Conservation (phyloP, 1,140 invertebrate species). For the Sinella curviseta region DNA sequence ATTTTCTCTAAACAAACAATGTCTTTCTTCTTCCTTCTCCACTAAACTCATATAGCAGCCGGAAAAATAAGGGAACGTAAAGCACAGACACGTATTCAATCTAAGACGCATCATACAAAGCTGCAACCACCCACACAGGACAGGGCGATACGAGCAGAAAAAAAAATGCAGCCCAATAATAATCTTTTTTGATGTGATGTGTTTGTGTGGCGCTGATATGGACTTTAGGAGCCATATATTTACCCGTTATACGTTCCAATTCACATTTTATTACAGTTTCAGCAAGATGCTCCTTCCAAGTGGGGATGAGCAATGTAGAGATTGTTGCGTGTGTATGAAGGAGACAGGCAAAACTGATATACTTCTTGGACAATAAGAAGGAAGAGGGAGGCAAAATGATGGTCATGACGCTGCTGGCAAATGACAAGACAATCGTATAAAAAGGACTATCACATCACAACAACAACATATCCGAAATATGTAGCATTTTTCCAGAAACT, state of each 20-base stretch:
- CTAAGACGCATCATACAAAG: neutral
- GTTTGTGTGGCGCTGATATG: neutral
- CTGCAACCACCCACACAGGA: neutral
- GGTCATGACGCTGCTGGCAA: too few relatives aligned
- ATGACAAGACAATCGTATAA: constrained; percentile 5
- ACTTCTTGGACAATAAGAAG: too few relatives aligned
- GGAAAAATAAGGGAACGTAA: neutral
- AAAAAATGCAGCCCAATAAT: neutral
- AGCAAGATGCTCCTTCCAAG: too few relatives aligned
- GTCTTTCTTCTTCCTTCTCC: neutral
- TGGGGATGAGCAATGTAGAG: neutral
- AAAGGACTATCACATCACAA: neutral
- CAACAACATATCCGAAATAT: too few relatives aligned
- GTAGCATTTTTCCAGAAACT: too few relatives aligned
- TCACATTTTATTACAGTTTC: too few relatives aligned
- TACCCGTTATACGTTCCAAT: neutral
- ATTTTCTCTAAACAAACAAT: neutral
- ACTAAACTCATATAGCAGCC: neutral
- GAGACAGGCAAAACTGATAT: neutral
- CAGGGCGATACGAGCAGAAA: too few relatives aligned
- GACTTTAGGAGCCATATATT: neutral
- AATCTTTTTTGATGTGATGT: constrained; percentile 5
- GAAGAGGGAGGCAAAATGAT: too few relatives aligned
- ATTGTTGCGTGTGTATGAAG: neutral
- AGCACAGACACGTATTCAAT: neutral